Conservation (phyloP, 2,113 vertebrate genomes). For the Lasiurus borealis region DNA sequence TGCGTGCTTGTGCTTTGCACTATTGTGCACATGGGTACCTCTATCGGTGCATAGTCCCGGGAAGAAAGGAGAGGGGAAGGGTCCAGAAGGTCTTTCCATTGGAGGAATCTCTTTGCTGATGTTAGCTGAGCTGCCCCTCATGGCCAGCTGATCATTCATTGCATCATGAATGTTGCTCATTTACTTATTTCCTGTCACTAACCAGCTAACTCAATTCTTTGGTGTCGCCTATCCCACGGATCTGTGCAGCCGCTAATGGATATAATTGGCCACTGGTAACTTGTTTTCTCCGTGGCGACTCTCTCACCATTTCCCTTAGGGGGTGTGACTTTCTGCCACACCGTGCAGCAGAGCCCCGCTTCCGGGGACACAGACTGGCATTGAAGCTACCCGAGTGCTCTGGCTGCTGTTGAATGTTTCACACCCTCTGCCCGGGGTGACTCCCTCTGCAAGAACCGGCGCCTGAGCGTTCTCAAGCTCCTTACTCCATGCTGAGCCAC, state of each 20-base stretch:
- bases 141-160: background rate
- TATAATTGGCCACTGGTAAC: background rate
- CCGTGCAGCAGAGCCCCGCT: fast-evolving
- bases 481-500: background rate
- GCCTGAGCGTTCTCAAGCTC: background rate
- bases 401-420: background rate
- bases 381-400: background rate
- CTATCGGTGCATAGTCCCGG: background rate
- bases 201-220: background rate
- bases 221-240: background rate
- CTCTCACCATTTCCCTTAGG: background rate
- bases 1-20: background rate
- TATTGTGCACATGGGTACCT: fast-evolving
- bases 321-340: background rate
- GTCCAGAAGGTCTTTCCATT: background rate
- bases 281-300: background rate
- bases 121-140: background rate
- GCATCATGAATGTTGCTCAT: background rate
- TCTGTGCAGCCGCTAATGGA: background rate
- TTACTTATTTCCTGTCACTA: background rate
- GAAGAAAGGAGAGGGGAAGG: background rate
- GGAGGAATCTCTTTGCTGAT: background rate
- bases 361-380: background rate
- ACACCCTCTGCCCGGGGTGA: background rate
- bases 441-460: background rate